These are phyloP conservation scores for Pimpla rufipes DNA, from an alignment of 2,888 invertebrate genomes.

Conservation along the genomic window DNA sequence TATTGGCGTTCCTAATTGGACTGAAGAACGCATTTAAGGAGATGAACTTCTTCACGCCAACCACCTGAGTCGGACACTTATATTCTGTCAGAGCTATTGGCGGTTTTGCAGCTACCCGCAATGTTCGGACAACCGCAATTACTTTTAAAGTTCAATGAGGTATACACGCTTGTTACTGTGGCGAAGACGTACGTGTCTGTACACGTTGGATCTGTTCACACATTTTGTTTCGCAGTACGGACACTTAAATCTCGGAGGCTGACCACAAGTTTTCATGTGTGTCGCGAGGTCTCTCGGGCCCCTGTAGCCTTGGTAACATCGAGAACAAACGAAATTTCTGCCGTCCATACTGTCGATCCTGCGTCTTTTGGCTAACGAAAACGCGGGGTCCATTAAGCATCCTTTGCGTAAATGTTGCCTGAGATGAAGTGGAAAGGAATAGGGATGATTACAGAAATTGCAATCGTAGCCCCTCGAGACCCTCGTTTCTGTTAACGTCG, in stretches of 20 bases:
- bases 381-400: slow-evolving; percentile 73
- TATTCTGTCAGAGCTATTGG: not conserved
- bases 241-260: slow-evolving; percentile 77
- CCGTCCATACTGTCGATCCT: slow-evolving; percentile 52
- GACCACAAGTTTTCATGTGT: slow-evolving; percentile 75
- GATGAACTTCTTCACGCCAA: not conserved
- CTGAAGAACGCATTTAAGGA: not conserved
- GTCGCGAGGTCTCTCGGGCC: slow-evolving; percentile 58
- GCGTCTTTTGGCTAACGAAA: slow-evolving; percentile 64
- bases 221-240: slow-evolving; percentile 72
- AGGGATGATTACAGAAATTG: slow-evolving; percentile 72
- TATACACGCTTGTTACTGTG: slow-evolving; percentile 69
- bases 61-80: not conserved
- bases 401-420: slow-evolving; percentile 73
- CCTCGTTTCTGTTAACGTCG: not conserved
- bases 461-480: slow-evolving; percentile 64
- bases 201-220: slow-evolving; percentile 69
- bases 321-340: slow-evolving; percentile 64
- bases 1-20: not conserved
- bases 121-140: not conserved
- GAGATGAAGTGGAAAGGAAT: slow-evolving; percentile 67
- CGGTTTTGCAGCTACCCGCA: not conserved
- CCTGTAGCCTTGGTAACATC: slow-evolving; percentile 78
- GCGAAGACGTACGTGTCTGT: slow-evolving; percentile 77
- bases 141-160: slow-evolving; percentile 17